These are phyloP conservation scores for Mythimna lalbum DNA, from an alignment of 2,888 invertebrate species.

Conservation along the genomic window DNA sequence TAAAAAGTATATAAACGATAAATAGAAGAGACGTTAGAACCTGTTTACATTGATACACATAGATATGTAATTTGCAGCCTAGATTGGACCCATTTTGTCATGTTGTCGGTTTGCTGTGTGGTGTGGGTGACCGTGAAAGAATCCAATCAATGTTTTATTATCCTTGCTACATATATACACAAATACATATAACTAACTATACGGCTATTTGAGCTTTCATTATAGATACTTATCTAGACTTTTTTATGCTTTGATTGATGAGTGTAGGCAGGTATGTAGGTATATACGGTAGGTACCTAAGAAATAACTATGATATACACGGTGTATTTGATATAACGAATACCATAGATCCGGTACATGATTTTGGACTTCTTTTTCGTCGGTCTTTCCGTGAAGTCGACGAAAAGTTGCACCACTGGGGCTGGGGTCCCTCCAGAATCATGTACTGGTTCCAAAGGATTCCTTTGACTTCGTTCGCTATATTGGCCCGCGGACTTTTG, in stretches of 20 bases:
- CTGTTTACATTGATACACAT: neutral
- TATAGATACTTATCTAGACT: neutral
- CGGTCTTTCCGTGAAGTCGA: no score
- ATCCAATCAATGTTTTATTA: conserved; percentile 57
- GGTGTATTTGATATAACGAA: no score
- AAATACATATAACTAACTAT: conserved; percentile 1
- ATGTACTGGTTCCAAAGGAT: no score
- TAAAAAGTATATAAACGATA: neutral
- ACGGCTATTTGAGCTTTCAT: conserved; percentile 7
- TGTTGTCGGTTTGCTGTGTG: conserved; percentile 6
- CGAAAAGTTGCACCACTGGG: no score
- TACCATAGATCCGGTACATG: no score
- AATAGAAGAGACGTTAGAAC: neutral
- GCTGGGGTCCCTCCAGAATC: no score
- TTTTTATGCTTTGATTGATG: neutral
- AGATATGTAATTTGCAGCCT: neutral
- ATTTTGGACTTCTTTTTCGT: no score
- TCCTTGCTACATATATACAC: neutral
- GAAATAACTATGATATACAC: no score
- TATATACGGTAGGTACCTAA: neutral
- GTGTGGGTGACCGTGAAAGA: conserved; percentile 54
- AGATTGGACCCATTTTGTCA: conserved; percentile 15
- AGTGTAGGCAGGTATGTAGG: neutral
- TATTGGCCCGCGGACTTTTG: no score
- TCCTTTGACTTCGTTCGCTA: no score